phyloP scores from a whole-genome alignment of 2,888 invertebrate genomes.

The Drosophila aldrichi region DNA sequence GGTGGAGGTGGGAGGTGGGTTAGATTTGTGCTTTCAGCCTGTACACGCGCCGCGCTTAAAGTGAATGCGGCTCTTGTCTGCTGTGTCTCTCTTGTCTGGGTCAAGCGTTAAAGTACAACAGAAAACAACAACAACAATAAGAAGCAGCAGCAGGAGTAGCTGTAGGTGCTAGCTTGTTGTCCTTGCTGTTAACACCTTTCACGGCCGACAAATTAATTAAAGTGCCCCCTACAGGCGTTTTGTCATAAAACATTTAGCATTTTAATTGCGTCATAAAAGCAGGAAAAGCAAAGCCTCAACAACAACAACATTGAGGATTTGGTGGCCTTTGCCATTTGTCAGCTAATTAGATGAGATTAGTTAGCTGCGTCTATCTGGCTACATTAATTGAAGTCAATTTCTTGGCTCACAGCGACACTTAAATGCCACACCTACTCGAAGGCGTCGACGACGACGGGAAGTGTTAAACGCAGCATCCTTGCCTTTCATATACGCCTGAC shows the following conservation, averaged over 20 bases:
- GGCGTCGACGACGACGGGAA: constrained; percentile 43
- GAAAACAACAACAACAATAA: constrained; percentile 10
- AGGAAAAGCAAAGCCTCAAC: constrained; percentile 19
- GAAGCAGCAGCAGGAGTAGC: neutral
- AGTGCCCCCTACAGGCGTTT: constrained; percentile 51
- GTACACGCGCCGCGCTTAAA: constrained; percentile 45
- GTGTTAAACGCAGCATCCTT: constrained; percentile 56
- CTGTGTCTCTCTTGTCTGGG: constrained; percentile 58
- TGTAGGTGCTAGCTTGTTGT: constrained; percentile 34
- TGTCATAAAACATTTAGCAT: constrained; percentile 75
- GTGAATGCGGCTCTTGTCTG: constrained; percentile 43
- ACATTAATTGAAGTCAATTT: constrained; percentile 41
- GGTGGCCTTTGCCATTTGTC: constrained; percentile 54
- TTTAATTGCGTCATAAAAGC: constrained; percentile 74
- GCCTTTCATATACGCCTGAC: constrained; percentile 49
- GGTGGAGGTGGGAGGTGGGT: no score
- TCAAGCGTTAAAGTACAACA: constrained; percentile 62
- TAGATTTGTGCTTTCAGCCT: constrained; percentile 23
- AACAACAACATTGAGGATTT: neutral
- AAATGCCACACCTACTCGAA: constrained; percentile 16
- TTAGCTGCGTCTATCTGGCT: constrained; percentile 10
- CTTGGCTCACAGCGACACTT: constrained; percentile 20
- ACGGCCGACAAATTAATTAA: constrained; percentile 77
- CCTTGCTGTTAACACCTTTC: constrained; percentile 76
- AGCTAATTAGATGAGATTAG: constrained; percentile 72